These are phyloP conservation scores for Dicranocentrus wangi DNA, from an alignment of 2,888 invertebrate genomes.

Conservation along the genomic window DNA sequence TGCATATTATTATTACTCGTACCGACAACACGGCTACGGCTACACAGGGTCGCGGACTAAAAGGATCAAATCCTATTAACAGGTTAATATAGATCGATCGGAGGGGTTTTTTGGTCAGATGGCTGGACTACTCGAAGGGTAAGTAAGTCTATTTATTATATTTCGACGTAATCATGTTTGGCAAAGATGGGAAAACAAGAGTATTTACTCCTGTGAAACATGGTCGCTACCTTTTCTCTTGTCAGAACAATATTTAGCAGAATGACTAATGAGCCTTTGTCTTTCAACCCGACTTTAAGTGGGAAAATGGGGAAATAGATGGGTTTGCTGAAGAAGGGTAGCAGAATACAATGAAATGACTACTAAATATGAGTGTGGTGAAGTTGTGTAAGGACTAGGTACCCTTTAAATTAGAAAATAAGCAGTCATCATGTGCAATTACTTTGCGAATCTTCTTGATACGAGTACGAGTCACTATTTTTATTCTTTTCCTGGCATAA, in stretches of 20 bases:
- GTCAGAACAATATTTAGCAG: constrained; percentile 14
- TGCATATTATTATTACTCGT: constrained; percentile 16
- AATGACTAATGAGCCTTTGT: constrained; percentile 26
- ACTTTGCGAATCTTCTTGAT: background rate
- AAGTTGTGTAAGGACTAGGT: too few relatives aligned
- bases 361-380: too few relatives aligned
- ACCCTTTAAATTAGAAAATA: too few relatives aligned
- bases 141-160: background rate
- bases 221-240: constrained; percentile 17
- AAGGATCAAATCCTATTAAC: constrained; percentile 45
- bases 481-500: too few relatives aligned
- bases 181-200: constrained; percentile 29
- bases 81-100: constrained; percentile 39
- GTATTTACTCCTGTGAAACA: constrained; percentile 32
- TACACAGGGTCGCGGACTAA: background rate
- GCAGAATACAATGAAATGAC: background rate
- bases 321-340: background rate
- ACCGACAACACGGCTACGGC: too few relatives aligned
- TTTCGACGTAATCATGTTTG: constrained; percentile 5
- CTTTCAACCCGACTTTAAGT: background rate
- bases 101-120: background rate
- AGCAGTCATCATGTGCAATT: background rate
- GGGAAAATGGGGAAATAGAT: too few relatives aligned
- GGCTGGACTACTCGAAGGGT: background rate
- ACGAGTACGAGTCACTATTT: background rate